A percentile compares a stretch with the other conserved stretches of the same genome.
These are phyloP conservation scores for Psammodynastes pulverulentus DNA, from an alignment of 2,113 vertebrate genomes.

Conservation along the genomic window DNA sequence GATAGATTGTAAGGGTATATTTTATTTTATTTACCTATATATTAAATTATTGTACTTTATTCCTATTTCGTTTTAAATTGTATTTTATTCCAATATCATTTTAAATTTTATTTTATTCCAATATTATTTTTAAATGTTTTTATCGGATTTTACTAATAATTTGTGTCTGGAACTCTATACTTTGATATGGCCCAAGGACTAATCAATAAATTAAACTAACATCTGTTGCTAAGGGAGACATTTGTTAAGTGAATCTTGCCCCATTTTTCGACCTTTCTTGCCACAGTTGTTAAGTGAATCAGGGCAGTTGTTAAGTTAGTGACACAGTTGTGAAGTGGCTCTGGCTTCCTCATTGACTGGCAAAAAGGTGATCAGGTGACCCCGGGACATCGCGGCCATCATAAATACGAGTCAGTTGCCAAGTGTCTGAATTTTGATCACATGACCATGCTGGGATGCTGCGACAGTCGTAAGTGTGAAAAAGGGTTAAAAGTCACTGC, in stretches of 20 bases:
- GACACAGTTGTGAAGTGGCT: neutral
- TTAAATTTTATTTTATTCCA: too few relatives aligned
- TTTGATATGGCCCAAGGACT: too few relatives aligned
- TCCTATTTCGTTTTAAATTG: too few relatives aligned
- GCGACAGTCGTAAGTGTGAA: neutral
- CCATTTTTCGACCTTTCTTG: neutral
- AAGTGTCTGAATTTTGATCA: neutral
- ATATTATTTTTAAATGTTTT: too few relatives aligned
- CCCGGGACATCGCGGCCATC: rapidly evolving
- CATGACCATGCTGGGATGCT: neutral
- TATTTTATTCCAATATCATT: too few relatives aligned
- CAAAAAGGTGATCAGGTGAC: neutral
- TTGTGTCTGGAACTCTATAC: too few relatives aligned
- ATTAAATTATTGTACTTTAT: too few relatives aligned
- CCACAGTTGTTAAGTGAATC: neutral
- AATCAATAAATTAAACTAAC: too few relatives aligned
- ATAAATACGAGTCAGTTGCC: neutral
- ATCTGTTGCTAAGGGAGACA: neutral
- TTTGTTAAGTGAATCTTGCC: neutral
- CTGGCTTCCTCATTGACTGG: neutral
- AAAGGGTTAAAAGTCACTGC: neutral
- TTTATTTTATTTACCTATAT: too few relatives aligned
- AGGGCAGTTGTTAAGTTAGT: neutral
- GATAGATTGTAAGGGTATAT: too few relatives aligned
- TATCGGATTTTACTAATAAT: too few relatives aligned